Base-by-base conservation (phyloP, 2,888 invertebrate species). In the Brachycybe producta region DNA sequence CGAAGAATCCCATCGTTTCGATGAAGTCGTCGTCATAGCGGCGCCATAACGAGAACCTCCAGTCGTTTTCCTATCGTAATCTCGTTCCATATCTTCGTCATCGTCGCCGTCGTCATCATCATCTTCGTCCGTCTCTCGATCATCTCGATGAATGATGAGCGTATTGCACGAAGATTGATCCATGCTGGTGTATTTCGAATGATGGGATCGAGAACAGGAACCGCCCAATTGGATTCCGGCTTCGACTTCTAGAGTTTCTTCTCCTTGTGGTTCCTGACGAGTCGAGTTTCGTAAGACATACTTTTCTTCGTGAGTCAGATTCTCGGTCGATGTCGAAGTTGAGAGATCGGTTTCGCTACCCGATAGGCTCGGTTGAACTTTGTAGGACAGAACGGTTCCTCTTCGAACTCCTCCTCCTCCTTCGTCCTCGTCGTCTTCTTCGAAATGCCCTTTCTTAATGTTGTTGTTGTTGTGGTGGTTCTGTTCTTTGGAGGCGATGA, bases 331-430 rank as follows among this genome's bases (percentile, higher is more conserved):
- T 3, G 87, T 87, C 43, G 65, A 57, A 13, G 44, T 30, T 13
- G 86, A 87, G 52, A 86, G 80, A 72, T 88, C 87, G 4, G 87
- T 84, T 69, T 88, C 88, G 65, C 86, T 86, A 32, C 86, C 86
- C 59, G 86, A 84, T 58, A 84, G 71, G n/a, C n/a, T n/a, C n/a
- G n/a, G n/a, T n/a, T n/a, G n/a, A n/a, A n/a, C n/a, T n/a, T n/a
- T n/a, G n/a, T n/a, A n/a, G n/a, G n/a, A n/a, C n/a, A n/a, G n/a
- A n/a, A n/a, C n/a, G n/a, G n/a, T n/a, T n/a, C n/a, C n/a, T n/a
- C n/a, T n/a, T n/a, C n/a, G n/a, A n/a, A n/a, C n/a, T n/a, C n/a
- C n/a, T n/a, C n/a, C n/a, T n/a, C n/a, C n/a, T n/a, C n/a, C n/a
- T n/a, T n/a, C n/a, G n/a, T n/a, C n/a, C n/a, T n/a, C n/a, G n/a